Evolutionary conservation across 2,888 invertebrate genomes (phyloP), one percentile per base, ranked within the genome.

Genomic region (Platycheirus albimanus): DNA sequence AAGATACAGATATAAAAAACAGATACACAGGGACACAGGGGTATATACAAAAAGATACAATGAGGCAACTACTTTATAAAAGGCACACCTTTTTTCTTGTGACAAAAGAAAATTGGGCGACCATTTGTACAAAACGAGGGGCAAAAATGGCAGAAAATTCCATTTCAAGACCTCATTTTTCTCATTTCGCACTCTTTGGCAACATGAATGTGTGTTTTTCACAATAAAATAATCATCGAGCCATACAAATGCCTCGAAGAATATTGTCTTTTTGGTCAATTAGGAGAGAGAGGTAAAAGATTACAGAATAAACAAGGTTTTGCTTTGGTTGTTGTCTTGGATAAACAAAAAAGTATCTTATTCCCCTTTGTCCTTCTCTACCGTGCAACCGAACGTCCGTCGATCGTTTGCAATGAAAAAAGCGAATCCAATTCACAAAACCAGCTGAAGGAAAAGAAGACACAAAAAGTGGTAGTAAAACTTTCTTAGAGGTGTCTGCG

Each of bases 61-160:
- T 45, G 54, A 52, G 15, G 24, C 49, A 19, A 30, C 45, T 38
- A 72, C 5, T 24, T 3, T 4, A 8, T 1, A 56, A 56, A 56
- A 36, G 75, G 63, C 64, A 61, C 64, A 70, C 70, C n/a, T n/a
- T 69, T 75, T 70, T 51, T 64, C 51, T 74, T 30, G 54, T 61
- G 66, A 81, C 81, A 81, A 81, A 76, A 70, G 71, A 81, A 77
- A 81, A 81, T 81, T 66, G 67, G 76, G 70, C 70, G 64, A 80
- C 70, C 51, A 33, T 11, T 30, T 24, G 20, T 17, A 58, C n/a
- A 38, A 15, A 51, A 61, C 10, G 19, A 38, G 19, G 8, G 38
- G 51, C 19, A 51, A 28, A 51, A 38, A 58, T 49, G 51, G 45
- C 45, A 66, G 71, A 66, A 67, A 81, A 81, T 81, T 81, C 81